A percentile compares a stretch with the other conserved stretches of the same genome.
These are phyloP conservation scores for Rhynchomys soricoides DNA, from an alignment of 2,113 vertebrate species.

Conservation along the genomic window DNA sequence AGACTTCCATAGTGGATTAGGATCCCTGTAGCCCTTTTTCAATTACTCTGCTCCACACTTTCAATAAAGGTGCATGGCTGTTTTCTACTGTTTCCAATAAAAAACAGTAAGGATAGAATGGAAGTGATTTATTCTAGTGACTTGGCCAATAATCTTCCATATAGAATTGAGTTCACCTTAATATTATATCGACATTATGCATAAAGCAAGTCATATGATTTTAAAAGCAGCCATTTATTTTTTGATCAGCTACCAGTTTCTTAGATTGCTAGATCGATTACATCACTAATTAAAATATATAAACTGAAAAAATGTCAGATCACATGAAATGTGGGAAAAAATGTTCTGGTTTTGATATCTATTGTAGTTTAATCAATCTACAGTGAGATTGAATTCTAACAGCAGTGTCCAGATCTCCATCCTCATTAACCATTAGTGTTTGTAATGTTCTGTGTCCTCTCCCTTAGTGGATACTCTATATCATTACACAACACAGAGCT, in stretches of 20 bases:
- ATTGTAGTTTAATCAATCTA: background rate
- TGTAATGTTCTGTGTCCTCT: accelerated
- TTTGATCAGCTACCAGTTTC: background rate
- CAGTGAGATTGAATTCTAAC: background rate
- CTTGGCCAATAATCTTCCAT: background rate
- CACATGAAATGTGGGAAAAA: background rate
- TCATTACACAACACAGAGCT: background rate
- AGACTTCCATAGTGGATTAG: background rate
- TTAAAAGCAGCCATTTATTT: background rate
- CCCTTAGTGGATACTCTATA: background rate
- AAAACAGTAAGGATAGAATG: background rate
- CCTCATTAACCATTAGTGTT: background rate
- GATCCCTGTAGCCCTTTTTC: background rate
- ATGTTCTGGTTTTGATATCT: background rate
- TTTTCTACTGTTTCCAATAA: background rate
- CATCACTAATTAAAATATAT: background rate
- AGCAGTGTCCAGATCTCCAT: background rate
- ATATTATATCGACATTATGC: background rate
- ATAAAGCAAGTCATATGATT: background rate
- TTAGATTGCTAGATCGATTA: background rate
- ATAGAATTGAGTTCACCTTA: background rate
- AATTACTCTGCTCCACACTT: background rate
- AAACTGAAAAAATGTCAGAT: background rate
- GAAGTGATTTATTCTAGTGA: background rate
- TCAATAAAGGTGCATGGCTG: background rate